phyloP scores from a whole-genome alignment of 2,113 vertebrate species.

The Pitta sordida region DNA sequence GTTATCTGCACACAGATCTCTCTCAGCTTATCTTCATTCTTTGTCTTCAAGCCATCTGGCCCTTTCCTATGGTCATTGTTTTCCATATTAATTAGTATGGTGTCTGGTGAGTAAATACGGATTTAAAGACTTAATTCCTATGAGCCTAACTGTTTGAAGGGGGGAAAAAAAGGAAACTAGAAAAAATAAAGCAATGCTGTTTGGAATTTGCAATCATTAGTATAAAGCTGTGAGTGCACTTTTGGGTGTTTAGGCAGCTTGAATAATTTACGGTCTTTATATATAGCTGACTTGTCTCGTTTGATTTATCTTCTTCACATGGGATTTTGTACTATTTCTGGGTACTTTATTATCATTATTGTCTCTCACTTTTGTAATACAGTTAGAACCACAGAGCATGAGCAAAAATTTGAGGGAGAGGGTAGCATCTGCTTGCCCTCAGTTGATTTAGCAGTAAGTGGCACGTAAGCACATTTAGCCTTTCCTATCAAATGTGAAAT shows the following conservation, averaged over 20 bases:
- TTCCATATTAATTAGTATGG: slow-evolving; percentile 39
- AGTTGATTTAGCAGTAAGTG: neutral
- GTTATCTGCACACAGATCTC: neutral
- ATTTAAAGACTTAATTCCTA: slow-evolving; percentile 44
- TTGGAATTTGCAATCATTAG: slow-evolving; percentile 48
- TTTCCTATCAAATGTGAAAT: neutral
- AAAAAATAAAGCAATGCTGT: neutral
- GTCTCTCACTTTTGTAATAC: neutral
- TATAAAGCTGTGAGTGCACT: slow-evolving; percentile 37
- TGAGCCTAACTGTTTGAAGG: neutral
- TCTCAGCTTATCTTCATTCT: neutral
- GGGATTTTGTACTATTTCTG: slow-evolving; percentile 45
- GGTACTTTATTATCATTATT: slow-evolving; percentile 29
- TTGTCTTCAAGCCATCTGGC: slow-evolving; percentile 25
- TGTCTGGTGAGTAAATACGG: slow-evolving; percentile 30
- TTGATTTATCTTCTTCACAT: slow-evolving; percentile 43
- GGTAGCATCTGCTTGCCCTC: slow-evolving; percentile 17
- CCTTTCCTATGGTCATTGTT: slow-evolving; percentile 36
- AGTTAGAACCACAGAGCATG: neutral
- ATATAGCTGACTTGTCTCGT: slow-evolving; percentile 57
- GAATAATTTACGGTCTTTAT: slow-evolving; percentile 59
- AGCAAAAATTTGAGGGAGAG: neutral
- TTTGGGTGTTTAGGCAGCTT: slow-evolving; percentile 58
- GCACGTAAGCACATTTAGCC: neutral
- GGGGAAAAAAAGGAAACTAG: neutral